Evolutionary conservation across 2,888 invertebrate species (phyloP), one percentile per base, ranked within the genome.

Genomic region (Aphodius sticticus): DNA sequence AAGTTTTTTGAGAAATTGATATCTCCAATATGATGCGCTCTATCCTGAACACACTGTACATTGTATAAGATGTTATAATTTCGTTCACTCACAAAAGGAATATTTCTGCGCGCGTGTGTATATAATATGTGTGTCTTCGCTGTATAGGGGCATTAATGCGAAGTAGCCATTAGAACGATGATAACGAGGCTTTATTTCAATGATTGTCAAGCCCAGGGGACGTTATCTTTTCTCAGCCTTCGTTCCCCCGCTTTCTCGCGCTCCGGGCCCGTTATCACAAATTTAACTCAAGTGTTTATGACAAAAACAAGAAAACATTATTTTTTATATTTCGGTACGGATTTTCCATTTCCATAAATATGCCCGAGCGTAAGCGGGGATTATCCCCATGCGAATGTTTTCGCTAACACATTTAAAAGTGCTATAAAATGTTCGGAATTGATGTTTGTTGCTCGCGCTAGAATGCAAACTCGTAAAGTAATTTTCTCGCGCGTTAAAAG

Each of bases 201-300:
- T 87, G 88, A 88, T 88, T 88, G 88, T 88, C 88, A 88, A 86
- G 85, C 86, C 85, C 88, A 88, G 88, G 84, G 85, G 85, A 86
- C 85, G 85, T 84, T 84, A 81, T 84, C 85, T 84, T 85, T 85
- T 85, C 84, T 84, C 80, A 85, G 83, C 85, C 84, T 84, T 83
- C 84, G 81, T 82, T 78, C 83, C 81, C 82, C 84, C 84, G 83
- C 83, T 84, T 83, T 84, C 83, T 53, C 53, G 53, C 53, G 83
- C 82, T 83, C 84, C 83, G 16, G 72, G 79, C 77, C 26, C 79
- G 82, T 81, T 82, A 85, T 85, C 86, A 86, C 86, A 86, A 86
- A 87, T 86, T 85, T 84, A 84, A 85, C 85, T 85, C 85, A 85
- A 86, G 85, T 86, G 86, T 86, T 86, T 85, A 86, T 86, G 87